Percentiles rank a stretch among this genome's conserved stretches.
Evolutionary conservation across 2,113 vertebrate species (phyloP).

Genomic region (Sylvia atricapilla): DNA sequence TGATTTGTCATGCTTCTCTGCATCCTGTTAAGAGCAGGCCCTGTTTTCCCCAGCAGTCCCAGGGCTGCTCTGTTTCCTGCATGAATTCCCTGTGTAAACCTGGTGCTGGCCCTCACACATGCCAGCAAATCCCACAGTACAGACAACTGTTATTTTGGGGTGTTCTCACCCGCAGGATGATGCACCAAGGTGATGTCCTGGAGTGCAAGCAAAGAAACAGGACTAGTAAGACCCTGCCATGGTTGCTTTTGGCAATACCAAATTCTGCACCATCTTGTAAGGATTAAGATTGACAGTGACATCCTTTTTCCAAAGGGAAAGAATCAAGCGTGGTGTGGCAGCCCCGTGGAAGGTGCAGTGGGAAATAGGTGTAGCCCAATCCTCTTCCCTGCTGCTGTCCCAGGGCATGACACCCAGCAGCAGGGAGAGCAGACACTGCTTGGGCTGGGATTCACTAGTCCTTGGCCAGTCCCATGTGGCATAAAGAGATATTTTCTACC

Average conservation of each 20-base stretch:
- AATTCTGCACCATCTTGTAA: neutral
- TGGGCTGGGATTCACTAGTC: neutral
- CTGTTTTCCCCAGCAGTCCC: neutral
- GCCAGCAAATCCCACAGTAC: neutral
- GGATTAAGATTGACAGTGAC: neutral
- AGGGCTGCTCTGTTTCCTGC: neutral
- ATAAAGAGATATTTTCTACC: neutral
- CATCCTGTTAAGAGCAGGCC: neutral
- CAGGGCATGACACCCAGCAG: accelerated
- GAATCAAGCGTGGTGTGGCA: accelerated
- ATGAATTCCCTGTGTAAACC: neutral
- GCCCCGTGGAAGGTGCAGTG: neutral
- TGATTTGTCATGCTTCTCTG: conserved; percentile 35
- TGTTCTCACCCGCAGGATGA: neutral
- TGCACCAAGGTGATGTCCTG: neutral
- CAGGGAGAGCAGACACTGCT: neutral
- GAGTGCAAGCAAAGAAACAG: neutral
- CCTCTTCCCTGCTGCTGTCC: neutral
- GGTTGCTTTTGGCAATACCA: neutral
- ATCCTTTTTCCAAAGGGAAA: neutral
- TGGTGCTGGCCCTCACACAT: neutral
- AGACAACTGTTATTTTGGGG: neutral
- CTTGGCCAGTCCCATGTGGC: accelerated
- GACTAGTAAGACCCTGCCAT: neutral
- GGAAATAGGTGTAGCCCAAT: neutral